Evolutionary conservation across 2,888 invertebrate genomes (phyloP).

Genomic region (Mesorhabditis spiculigera): DNA sequence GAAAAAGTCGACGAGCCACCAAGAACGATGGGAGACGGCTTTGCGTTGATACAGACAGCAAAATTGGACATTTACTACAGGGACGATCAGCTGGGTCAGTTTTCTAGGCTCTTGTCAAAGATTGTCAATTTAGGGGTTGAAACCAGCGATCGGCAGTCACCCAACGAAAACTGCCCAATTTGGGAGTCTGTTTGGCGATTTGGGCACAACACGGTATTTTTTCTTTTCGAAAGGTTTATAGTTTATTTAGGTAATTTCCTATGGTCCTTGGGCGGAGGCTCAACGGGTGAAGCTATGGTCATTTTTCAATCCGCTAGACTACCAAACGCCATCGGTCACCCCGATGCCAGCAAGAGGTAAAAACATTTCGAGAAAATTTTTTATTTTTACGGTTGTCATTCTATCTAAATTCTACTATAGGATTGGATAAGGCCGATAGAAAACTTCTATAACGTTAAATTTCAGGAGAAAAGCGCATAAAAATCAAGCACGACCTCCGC

Average conservation of each 20-base stretch:
- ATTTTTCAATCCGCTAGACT: slow-evolving; percentile 81
- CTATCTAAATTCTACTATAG: too few relatives aligned
- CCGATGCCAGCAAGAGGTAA: slow-evolving; percentile 30
- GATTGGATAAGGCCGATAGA: background rate
- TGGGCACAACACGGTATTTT: slow-evolving; percentile 77
- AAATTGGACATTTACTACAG: slow-evolving; percentile 91
- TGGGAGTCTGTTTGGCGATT: slow-evolving; percentile 64
- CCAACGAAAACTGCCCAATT: slow-evolving; percentile 36
- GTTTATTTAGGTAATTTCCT: slow-evolving; percentile 73
- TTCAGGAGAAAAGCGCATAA: background rate
- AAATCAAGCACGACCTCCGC: background rate
- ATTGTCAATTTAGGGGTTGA: background rate
- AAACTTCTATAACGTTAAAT: background rate
- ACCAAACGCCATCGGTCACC: slow-evolving; percentile 30
- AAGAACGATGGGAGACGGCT: slow-evolving; percentile 87
- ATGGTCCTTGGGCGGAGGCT: slow-evolving; percentile 97
- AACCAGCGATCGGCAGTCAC: slow-evolving; percentile 26
- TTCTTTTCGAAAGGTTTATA: background rate
- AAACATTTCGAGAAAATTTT: background rate
- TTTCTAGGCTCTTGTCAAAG: slow-evolving; percentile 26
- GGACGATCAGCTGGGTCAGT: slow-evolving; percentile 85
- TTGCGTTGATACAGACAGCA: slow-evolving; percentile 91
- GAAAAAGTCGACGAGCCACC: slow-evolving; percentile 69
- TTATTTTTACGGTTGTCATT: slow-evolving; percentile 15
- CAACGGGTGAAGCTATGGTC: slow-evolving; percentile 90